Percentiles rank a stretch among this genome's conserved stretches.
phyloP scores from a whole-genome alignment of 2,113 vertebrate species.

The Petrocephalus microphthalmus region DNA sequence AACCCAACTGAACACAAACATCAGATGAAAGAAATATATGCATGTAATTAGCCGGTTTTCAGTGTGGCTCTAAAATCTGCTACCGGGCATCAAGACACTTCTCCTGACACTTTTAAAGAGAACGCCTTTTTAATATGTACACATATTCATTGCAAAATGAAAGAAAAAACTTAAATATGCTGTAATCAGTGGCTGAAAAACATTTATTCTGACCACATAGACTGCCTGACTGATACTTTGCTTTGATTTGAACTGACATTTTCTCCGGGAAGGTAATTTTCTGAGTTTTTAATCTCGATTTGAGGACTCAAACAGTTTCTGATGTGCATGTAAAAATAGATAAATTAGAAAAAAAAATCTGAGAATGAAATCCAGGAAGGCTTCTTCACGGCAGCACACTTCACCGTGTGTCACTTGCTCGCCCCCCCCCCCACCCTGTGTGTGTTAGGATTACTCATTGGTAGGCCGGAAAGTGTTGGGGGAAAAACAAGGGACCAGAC shows the following conservation, averaged over 20 bases:
- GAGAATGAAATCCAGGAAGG: not conserved
- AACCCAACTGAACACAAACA: not conserved
- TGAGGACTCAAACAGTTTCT: not conserved
- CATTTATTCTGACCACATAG: not conserved
- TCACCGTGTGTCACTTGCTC: not conserved
- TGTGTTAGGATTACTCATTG: not conserved
- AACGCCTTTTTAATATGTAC: not conserved
- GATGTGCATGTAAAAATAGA: not conserved
- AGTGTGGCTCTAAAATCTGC: not conserved
- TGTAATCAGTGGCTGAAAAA: slow-evolving; percentile 1
- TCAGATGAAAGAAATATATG: not conserved
- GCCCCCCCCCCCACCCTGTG: not conserved
- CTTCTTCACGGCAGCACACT: not conserved
- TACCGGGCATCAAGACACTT: not conserved
- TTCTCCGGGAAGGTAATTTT: not conserved
- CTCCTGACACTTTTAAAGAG: not conserved
- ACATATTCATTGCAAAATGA: not conserved
- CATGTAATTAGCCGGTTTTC: not conserved
- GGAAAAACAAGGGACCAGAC: not conserved
- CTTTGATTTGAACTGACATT: not conserved
- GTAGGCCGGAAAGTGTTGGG: not conserved
- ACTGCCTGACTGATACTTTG: not conserved
- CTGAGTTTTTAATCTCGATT: not conserved
- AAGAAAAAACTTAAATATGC: not conserved
- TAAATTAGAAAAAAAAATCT: not conserved